Evolutionary conservation across 2,113 vertebrate genomes (phyloP), one percentile per base, ranked within the genome.

Genomic region (Nesogale talazaci): DNA sequence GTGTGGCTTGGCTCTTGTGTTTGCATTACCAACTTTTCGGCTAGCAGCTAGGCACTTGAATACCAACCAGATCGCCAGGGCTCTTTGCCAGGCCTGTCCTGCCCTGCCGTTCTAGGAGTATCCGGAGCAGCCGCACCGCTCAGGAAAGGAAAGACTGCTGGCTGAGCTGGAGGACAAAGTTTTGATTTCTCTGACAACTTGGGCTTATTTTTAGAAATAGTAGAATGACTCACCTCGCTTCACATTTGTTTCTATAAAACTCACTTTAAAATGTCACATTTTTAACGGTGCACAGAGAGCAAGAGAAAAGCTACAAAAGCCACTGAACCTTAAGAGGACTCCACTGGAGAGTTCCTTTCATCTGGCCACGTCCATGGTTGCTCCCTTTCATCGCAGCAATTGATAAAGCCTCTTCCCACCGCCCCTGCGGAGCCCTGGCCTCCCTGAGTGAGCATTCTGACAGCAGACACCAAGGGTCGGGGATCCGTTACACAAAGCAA

Each of bases 171-270:
- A 95, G 93, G 93, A 81, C 90, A 89, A 95, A 94, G 83, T 94
- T 96, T 96, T 95, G 75, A 95, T 94, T 94, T 94, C 79, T 96
- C 89, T 97, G 95, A 95, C 95, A 97, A 86, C 52, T 61, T 88
- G n/a, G 2, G 74, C 90, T 95, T 97, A 97, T 97, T 96, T 96
- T 96, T 95, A 94, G 96, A 96, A 85, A 93, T 94, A 95, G 92
- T 79, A 89, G 70, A 67, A 92, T 96, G 95, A 96, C 63, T 97
- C 96, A 96, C 92, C 94, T 95, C 86, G 90, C 80, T 80, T 96
- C 92, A 96, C 94, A 95, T 94, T 95, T 95, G 72, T 96, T 95
- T 96, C 96, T 94, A 94, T 95, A 96, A 95, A 96, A 90, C 92
- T 85, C 94, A 88, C 93, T 96, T 95, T 91, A 90, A 96, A 96